Percentiles rank a stretch among this genome's conserved stretches.
Evolutionary conservation across 2,113 vertebrate genomes (phyloP).

Genomic region (Suricata suricatta): DNA sequence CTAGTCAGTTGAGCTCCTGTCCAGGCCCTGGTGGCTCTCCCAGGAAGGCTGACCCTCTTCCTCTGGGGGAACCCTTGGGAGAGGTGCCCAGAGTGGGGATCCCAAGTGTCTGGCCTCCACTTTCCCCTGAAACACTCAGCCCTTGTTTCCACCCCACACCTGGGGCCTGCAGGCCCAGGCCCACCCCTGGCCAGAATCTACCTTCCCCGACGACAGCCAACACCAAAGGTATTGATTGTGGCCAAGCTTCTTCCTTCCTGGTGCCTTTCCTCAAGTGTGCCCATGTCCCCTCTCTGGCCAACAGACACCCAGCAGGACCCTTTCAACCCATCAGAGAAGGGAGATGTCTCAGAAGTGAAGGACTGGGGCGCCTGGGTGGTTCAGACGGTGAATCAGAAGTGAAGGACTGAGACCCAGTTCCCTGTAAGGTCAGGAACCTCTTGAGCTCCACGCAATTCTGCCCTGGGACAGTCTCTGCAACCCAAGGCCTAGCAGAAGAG

Average conservation of each 20-base stretch:
- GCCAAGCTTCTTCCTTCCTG: background rate
- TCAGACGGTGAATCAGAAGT: too few species aligned
- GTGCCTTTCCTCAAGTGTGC: background rate
- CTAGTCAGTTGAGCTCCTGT: background rate
- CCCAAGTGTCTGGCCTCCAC: background rate
- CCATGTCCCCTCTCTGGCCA: background rate
- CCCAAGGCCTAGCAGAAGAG: background rate
- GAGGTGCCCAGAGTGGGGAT: background rate
- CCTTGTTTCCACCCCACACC: constrained; percentile 34
- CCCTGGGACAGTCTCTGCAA: background rate
- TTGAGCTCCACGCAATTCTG: background rate
- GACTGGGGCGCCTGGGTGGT: too few species aligned
- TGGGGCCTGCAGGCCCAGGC: background rate
- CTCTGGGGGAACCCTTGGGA: background rate
- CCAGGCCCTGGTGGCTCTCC: background rate
- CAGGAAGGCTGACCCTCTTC: background rate
- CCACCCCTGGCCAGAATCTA: background rate
- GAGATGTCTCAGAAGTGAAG: background rate
- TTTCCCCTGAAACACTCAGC: background rate
- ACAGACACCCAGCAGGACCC: background rate
- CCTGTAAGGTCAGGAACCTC: background rate
- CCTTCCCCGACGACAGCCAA: background rate
- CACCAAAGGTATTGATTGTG: background rate
- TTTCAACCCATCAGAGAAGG: background rate
- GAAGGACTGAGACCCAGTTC: background rate